These are phyloP conservation scores for Gila orcuttii DNA, from an alignment of 2,113 vertebrate species.

Conservation along the genomic window DNA sequence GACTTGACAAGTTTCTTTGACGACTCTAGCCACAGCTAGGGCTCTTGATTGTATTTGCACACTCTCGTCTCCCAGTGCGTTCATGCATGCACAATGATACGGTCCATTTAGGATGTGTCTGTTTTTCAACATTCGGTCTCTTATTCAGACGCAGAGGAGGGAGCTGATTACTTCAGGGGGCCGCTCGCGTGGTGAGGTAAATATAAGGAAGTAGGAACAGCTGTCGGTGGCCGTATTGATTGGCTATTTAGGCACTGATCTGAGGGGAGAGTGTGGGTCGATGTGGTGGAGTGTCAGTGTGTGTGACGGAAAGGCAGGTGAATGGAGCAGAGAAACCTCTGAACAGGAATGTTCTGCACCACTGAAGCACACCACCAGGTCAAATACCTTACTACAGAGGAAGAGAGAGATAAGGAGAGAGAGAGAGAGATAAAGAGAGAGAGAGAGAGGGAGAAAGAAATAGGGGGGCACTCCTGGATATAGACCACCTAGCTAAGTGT, in stretches of 20 bases:
- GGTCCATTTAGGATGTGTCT: slow-evolving; percentile 36
- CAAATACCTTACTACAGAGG: slow-evolving; percentile 49
- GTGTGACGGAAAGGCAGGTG: slow-evolving; percentile 33
- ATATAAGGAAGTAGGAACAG: slow-evolving; percentile 29
- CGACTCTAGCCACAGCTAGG: slow-evolving; percentile 27
- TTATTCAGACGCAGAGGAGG: not conserved
- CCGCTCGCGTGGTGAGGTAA: not conserved
- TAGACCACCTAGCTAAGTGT: slow-evolving; percentile 15
- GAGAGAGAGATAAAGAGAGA: not conserved
- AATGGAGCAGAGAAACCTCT: slow-evolving; percentile 48
- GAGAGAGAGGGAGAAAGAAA: not conserved
- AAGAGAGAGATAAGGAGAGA: slow-evolving; percentile 15
- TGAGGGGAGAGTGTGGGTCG: slow-evolving; percentile 37
- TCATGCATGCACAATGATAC: slow-evolving; percentile 34
- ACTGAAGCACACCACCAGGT: slow-evolving; percentile 55
- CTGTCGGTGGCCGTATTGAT: slow-evolving; percentile 34
- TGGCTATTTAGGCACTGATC: slow-evolving; percentile 52
- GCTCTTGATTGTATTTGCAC: slow-evolving; percentile 26
- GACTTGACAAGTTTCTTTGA: slow-evolving; percentile 28
- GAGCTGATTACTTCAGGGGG: not conserved
- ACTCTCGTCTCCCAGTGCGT: not conserved
- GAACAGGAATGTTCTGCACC: slow-evolving; percentile 52
- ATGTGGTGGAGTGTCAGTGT: slow-evolving; percentile 29
- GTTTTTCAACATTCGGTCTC: slow-evolving; percentile 7
- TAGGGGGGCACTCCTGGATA: not conserved